Conservation (phyloP, 2,113 vertebrate genomes). For the Antigone vipio region DNA sequence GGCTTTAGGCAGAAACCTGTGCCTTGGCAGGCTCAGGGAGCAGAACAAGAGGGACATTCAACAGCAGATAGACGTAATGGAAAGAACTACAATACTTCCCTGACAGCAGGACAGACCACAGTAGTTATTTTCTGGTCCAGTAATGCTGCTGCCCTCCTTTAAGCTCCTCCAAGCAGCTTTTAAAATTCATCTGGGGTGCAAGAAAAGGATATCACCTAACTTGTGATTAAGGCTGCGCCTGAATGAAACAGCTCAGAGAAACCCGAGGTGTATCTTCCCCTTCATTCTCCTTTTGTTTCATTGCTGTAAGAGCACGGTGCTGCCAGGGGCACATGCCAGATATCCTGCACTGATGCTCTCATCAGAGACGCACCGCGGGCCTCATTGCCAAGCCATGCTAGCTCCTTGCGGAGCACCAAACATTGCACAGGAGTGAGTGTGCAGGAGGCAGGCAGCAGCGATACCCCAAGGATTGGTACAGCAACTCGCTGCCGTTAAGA, state of each 20-base stretch:
- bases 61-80: not conserved
- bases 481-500: not conserved
- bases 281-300: not conserved
- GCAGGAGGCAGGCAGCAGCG: not conserved
- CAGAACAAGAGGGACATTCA: not conserved
- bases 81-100: not conserved
- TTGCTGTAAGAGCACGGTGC: accelerated
- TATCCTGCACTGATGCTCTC: not conserved
- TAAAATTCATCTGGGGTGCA: not conserved
- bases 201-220: not conserved
- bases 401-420: not conserved
- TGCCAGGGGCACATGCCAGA: not conserved
- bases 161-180: not conserved
- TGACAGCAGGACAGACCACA: not conserved
- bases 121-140: not conserved
- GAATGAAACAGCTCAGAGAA: not conserved
- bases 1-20: not conserved
- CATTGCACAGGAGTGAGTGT: accelerated
- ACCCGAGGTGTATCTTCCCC: not conserved
- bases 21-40: not conserved
- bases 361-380: accelerated
- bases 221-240: not conserved
- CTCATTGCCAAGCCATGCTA: accelerated
- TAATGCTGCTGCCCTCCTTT: not conserved
- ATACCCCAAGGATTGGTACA: not conserved